Percentiles rank a stretch among this genome's conserved stretches.
phyloP scores from a whole-genome alignment of 1,140 invertebrate species.

The Platorchestia sp. region DNA sequence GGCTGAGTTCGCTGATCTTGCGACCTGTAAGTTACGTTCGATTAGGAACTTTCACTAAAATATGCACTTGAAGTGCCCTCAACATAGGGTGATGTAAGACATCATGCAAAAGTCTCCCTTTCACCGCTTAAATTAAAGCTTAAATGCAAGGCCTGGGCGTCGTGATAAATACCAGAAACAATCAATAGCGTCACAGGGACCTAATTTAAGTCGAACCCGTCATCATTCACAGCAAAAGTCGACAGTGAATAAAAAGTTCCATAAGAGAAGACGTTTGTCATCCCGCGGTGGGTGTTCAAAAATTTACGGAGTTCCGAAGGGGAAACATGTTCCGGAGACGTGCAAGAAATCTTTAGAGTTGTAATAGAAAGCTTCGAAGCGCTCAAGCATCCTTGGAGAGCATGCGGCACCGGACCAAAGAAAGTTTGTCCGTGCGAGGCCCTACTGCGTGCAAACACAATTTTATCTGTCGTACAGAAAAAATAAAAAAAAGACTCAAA shows the following conservation, averaged over 20 bases:
- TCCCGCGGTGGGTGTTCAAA: slow-evolving; percentile 20
- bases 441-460: background rate
- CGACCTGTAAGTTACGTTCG: background rate
- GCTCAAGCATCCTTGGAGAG: background rate
- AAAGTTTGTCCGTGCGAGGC: background rate
- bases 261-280: slow-evolving; percentile 13
- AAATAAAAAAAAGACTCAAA: background rate
- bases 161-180: slow-evolving; percentile 48
- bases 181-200: background rate
- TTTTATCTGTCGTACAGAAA: background rate
- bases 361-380: slow-evolving; percentile 28
- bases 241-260: slow-evolving; percentile 8
- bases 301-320: slow-evolving; percentile 16
- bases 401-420: background rate
- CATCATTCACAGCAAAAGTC: background rate
- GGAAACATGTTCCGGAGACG: background rate
- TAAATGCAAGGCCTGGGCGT: background rate
- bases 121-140: background rate
- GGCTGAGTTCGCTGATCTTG: background rate
- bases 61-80: background rate
- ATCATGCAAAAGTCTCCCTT: slow-evolving; percentile 17
- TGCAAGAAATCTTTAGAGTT: slow-evolving; percentile 28
- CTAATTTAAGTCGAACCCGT: background rate
- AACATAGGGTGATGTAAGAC: background rate
- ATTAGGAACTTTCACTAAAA: slow-evolving; percentile 16